Conservation (phyloP, 2,888 invertebrate species). For the Halictus quadricinctus region DNA sequence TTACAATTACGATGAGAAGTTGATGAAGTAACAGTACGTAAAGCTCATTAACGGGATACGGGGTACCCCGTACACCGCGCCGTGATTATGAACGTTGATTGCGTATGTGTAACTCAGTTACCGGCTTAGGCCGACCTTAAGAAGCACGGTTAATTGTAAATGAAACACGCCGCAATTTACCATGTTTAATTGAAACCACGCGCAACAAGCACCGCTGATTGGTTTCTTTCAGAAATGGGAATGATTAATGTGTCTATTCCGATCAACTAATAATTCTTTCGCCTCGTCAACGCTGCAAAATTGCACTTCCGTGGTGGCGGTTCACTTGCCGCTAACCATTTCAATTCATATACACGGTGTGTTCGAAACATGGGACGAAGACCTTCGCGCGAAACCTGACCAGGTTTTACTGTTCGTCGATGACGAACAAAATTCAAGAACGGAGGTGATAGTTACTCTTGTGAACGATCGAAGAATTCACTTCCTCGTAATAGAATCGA, state of each 20-base stretch:
- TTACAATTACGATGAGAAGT: constrained; percentile 68
- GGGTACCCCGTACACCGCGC: constrained; percentile 36
- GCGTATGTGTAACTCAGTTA: constrained; percentile 67
- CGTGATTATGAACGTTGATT: constrained; percentile 67
- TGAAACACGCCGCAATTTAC: constrained; percentile 69
- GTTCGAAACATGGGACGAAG: too few relatives aligned
- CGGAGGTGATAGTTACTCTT: too few relatives aligned
- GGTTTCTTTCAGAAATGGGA: constrained; percentile 60
- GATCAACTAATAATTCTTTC: constrained; percentile 51
- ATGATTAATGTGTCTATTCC: constrained; percentile 65
- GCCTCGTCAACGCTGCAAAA: constrained; percentile 40
- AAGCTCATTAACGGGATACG: constrained; percentile 68
- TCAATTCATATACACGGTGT: neutral
- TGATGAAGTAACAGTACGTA: constrained; percentile 68
- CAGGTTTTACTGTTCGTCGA: too few relatives aligned
- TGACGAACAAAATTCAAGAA: too few relatives aligned
- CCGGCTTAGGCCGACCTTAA: constrained; percentile 59
- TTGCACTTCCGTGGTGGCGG: constrained; percentile 18
- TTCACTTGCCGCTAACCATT: neutral
- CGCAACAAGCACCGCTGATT: constrained; percentile 69
- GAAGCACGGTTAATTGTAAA: constrained; percentile 70
- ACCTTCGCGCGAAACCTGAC: too few relatives aligned
- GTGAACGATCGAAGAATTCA: neutral
- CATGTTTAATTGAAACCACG: constrained; percentile 71
- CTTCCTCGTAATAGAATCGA: neutral